phyloP scores from a whole-genome alignment of 1,140 invertebrate species.

The Anagrus nilaparvatae region DNA sequence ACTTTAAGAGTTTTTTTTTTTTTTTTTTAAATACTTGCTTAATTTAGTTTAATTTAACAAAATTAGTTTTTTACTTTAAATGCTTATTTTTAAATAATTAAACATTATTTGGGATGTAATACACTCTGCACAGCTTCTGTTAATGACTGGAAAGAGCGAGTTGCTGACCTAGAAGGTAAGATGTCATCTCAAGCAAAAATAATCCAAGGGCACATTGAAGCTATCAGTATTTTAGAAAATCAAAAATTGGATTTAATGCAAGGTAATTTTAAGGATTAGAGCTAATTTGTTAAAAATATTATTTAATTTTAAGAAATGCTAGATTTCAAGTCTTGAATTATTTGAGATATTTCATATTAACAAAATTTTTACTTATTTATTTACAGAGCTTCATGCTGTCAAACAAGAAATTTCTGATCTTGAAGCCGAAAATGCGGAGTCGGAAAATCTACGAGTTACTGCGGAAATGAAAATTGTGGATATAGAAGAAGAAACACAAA shows the following conservation, averaged over 20 bases:
- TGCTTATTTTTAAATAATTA: background rate
- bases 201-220: conserved; percentile 44
- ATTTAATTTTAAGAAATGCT: background rate
- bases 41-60: too few species aligned
- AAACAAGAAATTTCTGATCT: conserved; percentile 48
- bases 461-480: conserved; percentile 63
- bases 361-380: conserved; percentile 11
- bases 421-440: conserved; percentile 50
- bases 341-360: background rate
- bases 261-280: conserved; percentile 35
- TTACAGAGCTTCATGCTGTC: conserved; percentile 46
- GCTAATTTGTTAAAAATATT: background rate
- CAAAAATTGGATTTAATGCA: conserved; percentile 57
- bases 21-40: too few species aligned
- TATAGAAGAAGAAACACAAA: conserved; percentile 52
- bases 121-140: conserved; percentile 34
- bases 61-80: too few species aligned
- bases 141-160: conserved; percentile 33
- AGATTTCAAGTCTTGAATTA: background rate
- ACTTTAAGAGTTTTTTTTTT: too few species aligned
- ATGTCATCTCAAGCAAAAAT: conserved; percentile 35
- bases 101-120: conserved; percentile 18
- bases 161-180: conserved; percentile 34
- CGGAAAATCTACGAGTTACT: conserved; percentile 52
- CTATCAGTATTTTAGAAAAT: conserved; percentile 51